Evolutionary conservation across 2,113 vertebrate species (phyloP), one percentile per base, ranked within the genome.

Genomic region (Oncorhynchus clarkii): DNA sequence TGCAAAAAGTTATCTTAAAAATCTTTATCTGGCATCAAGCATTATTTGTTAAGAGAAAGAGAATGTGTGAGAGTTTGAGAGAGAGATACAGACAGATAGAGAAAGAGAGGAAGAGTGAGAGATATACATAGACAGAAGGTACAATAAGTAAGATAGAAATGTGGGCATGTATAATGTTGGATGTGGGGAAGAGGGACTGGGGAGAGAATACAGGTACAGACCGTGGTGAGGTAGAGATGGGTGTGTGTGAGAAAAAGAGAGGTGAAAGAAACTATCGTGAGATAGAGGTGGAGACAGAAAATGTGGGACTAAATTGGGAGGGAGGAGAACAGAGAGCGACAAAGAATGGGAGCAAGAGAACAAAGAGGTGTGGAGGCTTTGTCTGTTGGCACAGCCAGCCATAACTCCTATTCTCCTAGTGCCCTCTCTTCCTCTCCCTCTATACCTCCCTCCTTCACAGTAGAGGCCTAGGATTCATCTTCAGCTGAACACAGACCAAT

Each of bases 321-420:
- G 87, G 89, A 87, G 88, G 84, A 88, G 87, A 89, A 85, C 75
- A 82, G 76, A 80, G 85, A 90, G 86, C 81, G 78, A 67, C 27
- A 73, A 29, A 67, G 66, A 78, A 79, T 67, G 72, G 14, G 76
- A 49, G 72, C 65, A 67, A 77, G 82, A 86, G 90, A 92, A 92
- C 90, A 92, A 93, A 93, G 90, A 88, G 83, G 83, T 84, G 84
- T 78, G 80, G 76, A 86, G 88, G 87, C 89, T 93, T 93, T 92
- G 91, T 92, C 90, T 92, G 91, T 89, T 88, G 92, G 87, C 91
- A 93, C 89, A 90, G 90, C 88, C 89, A 71, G 87, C 86, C 81
- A 84, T 87, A 88, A 90, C 81, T 91, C 82, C 88, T 86, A 83
- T 87, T 88, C 68, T 70, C 82, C 73, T 12, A 22, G 34, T 45